phyloP scores from a whole-genome alignment of 2,888 invertebrate genomes.

The Acanthococcus lagerstroemiae region DNA sequence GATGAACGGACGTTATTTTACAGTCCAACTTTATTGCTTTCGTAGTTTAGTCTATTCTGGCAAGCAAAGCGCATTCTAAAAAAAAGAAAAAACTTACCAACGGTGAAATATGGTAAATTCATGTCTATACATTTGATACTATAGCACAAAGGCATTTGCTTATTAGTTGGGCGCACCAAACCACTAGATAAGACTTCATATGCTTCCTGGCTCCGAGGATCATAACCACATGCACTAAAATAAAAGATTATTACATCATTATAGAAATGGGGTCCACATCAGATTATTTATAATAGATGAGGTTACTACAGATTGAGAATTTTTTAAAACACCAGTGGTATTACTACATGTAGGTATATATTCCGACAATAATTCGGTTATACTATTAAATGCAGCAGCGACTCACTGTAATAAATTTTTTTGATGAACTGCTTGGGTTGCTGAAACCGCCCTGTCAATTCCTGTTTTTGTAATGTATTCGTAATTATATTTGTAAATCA shows the following conservation, averaged over 20 bases:
- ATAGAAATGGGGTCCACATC: too few relatives aligned
- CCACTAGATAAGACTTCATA: conserved; percentile 81
- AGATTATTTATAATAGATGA: too few relatives aligned
- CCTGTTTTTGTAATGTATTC: conserved; percentile 57
- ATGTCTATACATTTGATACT: conserved; percentile 75
- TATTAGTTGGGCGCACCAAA: conserved; percentile 60
- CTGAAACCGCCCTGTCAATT: conserved; percentile 62
- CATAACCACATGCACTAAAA: conserved; percentile 61
- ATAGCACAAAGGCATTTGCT: conserved; percentile 68
- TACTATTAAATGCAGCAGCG: too few relatives aligned
- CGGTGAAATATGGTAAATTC: conserved; percentile 67
- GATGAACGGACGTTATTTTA: too few relatives aligned
- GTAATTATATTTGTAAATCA: conserved; percentile 59
- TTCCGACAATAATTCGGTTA: too few relatives aligned
- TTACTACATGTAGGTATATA: too few relatives aligned
- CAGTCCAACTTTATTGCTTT: too few relatives aligned
- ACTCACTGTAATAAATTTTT: conserved; percentile 72
- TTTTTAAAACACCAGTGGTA: too few relatives aligned
- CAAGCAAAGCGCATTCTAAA: too few relatives aligned
- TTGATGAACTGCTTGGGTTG: conserved; percentile 78
- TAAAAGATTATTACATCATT: too few relatives aligned
- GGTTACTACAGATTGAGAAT: too few relatives aligned
- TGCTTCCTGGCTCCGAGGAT: conserved; percentile 75
- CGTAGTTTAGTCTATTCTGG: too few relatives aligned
- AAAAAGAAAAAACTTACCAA: conserved; percentile 57